Evolutionary conservation across 2,113 vertebrate species (phyloP), one percentile per base, ranked within the genome.

Genomic region (Oostethus manadensis): DNA sequence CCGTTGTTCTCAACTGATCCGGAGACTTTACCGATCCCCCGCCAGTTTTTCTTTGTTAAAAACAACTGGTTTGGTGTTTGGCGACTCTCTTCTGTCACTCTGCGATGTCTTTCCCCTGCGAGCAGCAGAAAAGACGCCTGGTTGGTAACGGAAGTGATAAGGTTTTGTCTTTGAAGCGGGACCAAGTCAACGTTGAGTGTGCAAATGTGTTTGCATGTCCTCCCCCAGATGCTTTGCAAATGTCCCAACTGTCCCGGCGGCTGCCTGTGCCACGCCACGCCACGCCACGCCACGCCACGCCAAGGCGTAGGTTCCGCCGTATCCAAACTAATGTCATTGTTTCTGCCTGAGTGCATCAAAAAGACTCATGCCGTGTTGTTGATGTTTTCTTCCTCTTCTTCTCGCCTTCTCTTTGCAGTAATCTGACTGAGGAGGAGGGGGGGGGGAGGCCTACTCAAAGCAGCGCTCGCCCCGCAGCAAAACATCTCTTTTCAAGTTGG

Each of bases 341-440:
- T 78, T 79, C 74, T 80, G 80, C 74, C 58, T 68, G 68, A 77
- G 61, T 70, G 71, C 77, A 87, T 87, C 66, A 79, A 81, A 83
- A 81, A 75, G 61, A 74, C 73, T 67, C 51, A 62, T 77, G 65
- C 51, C 50, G 22, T 70, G 58, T 64, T 70, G 22, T 26, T 51
- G 22, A 42, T 42, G 38, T 42, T 77, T 67, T 50, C 46, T 62
- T 56, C 63, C 55, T 40, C 74, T 82, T 68, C 56, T 73, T 70
- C 54, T 70, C 55, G n/a, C 51, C 40, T 55, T 83, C 82, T 81
- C 76, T 83, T 68, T 10, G 77, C 73, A 60, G 47, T 78, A 80
- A 78, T 80, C 63, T 67, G 76, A 43, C 43, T 71, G 13, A 14
- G 38, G 13, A 14, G 38, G 38, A n/a, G n/a, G 38, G 38, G 35